These are phyloP conservation scores for Spondyliosoma cantharus DNA, from an alignment of 2,797 vertebrate genomes.

Conservation along the genomic window DNA sequence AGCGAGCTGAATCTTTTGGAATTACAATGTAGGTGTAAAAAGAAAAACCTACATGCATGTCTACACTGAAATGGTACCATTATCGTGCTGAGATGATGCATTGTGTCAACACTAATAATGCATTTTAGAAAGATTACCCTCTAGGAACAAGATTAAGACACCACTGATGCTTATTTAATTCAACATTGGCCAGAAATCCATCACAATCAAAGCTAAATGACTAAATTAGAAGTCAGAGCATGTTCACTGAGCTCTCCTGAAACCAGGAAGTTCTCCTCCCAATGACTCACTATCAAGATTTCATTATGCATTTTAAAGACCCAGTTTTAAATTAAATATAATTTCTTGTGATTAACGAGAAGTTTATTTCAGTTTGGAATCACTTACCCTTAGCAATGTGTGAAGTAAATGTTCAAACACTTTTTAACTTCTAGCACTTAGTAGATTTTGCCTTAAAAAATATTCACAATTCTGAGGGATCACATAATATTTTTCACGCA, in stretches of 20 bases:
- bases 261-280: slow-evolving; percentile 26
- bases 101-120: slow-evolving; percentile 28
- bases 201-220: slow-evolving; percentile 42
- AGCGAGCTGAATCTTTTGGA: background rate
- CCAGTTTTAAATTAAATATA: slow-evolving; percentile 18
- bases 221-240: slow-evolving; percentile 50
- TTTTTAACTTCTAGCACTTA: background rate
- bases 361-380: slow-evolving; percentile 1
- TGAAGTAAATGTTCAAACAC: background rate
- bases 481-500: background rate
- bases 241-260: slow-evolving; percentile 18
- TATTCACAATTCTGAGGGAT: background rate
- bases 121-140: slow-evolving; percentile 53
- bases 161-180: slow-evolving; percentile 50
- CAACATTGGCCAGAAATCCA: slow-evolving; percentile 50
- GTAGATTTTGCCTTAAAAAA: background rate
- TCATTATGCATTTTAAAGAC: slow-evolving; percentile 27
- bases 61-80: background rate
- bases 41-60: slow-evolving; percentile 3
- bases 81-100: background rate
- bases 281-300: slow-evolving; percentile 27
- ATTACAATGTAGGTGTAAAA: background rate
- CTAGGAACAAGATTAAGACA: slow-evolving; percentile 45
- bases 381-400: background rate
- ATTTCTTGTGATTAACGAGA: slow-evolving; percentile 5